Evolutionary conservation across 2,113 vertebrate species (phyloP).

Genomic region (Sebastes schlegelii): DNA sequence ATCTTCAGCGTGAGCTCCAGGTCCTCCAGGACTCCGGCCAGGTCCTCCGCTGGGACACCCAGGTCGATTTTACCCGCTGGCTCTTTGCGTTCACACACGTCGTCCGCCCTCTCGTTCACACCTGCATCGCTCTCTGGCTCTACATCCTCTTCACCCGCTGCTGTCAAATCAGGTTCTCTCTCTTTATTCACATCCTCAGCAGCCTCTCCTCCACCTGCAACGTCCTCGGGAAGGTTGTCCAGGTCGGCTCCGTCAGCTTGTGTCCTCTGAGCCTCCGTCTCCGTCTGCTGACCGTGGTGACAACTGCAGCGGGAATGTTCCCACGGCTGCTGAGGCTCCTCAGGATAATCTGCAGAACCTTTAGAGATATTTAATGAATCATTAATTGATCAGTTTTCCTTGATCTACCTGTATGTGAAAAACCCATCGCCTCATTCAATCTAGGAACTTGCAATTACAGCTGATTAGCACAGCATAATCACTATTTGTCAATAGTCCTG

Average conservation of each 20-base stretch:
- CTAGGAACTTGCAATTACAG: background rate
- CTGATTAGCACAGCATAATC: too few species aligned
- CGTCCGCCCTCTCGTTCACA: accelerated
- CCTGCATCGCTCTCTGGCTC: background rate
- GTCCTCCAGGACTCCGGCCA: conserved; percentile 55
- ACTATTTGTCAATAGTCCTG: background rate
- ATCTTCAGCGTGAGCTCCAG: conserved; percentile 63
- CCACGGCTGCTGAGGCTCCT: conserved; percentile 86
- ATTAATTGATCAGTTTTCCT: background rate
- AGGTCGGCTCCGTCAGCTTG: background rate
- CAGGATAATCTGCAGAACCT: conserved; percentile 85
- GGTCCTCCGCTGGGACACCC: conserved; percentile 46
- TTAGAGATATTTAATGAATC: background rate
- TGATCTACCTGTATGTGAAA: background rate
- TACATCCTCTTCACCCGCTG: background rate
- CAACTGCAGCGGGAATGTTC: conserved; percentile 77
- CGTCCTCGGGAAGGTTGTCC: conserved; percentile 64
- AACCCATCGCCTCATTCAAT: background rate
- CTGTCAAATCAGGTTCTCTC: background rate
- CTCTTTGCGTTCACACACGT: conserved; percentile 19
- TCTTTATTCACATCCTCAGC: conserved; percentile 30
- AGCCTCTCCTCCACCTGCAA: conserved; percentile 71
- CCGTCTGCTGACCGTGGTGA: conserved; percentile 27
- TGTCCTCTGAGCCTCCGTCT: conserved; percentile 23
- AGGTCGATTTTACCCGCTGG: background rate